phyloP scores from a whole-genome alignment of 2,888 invertebrate species.

The Spodoptera littoralis region DNA sequence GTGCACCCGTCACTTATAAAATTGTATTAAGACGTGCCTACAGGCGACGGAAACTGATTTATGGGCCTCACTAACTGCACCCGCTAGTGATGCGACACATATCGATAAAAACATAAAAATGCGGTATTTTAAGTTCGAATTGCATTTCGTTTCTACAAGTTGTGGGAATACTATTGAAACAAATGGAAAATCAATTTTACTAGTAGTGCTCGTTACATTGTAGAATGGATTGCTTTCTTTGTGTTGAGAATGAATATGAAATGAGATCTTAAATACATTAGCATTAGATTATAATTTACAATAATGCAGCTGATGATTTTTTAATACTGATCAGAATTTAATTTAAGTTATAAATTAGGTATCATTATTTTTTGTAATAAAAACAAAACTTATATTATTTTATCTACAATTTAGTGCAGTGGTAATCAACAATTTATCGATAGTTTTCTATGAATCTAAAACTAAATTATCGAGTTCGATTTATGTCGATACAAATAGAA shows the following conservation, averaged over 20 bases:
- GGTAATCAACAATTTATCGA: constrained; percentile 11
- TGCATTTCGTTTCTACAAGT: constrained; percentile 4
- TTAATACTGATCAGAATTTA: too few relatives aligned
- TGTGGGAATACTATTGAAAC: too few relatives aligned
- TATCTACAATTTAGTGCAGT: constrained; percentile 4
- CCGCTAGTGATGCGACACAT: constrained; percentile 62
- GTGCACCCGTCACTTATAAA: constrained; percentile 78
- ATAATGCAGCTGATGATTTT: too few relatives aligned
- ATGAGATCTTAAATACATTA: too few relatives aligned
- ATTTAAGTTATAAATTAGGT: not conserved
- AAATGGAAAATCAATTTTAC: too few relatives aligned
- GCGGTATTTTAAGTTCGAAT: constrained; percentile 16
- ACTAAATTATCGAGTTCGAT: constrained; percentile 17
- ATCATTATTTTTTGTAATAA: not conserved
- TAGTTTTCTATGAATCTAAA: not conserved
- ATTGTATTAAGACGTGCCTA: constrained; percentile 84
- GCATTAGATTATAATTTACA: too few relatives aligned
- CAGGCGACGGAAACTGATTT: constrained; percentile 79
- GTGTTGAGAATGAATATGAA: too few relatives aligned
- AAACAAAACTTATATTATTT: not conserved
- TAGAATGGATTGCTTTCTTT: too few relatives aligned
- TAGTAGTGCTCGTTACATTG: too few relatives aligned
- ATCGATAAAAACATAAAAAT: constrained; percentile 36
- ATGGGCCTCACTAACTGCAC: constrained; percentile 76
- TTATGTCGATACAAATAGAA: constrained; percentile 36